Evolutionary conservation across 2,888 invertebrate species (phyloP).

Genomic region (Scaptomyza flava): DNA sequence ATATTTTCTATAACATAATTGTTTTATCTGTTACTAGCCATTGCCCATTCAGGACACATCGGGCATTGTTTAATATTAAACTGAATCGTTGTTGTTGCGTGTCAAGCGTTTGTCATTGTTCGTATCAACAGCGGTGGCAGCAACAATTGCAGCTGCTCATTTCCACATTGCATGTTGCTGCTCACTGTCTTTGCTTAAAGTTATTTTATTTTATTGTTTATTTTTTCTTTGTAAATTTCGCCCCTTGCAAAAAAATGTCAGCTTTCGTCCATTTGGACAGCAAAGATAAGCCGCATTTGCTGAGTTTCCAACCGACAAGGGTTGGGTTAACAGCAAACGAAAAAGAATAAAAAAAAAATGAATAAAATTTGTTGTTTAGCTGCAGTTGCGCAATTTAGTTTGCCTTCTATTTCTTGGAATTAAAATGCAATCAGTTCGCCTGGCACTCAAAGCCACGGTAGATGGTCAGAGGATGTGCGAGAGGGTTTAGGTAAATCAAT

Average conservation of each 20-base stretch:
- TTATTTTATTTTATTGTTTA: conserved; percentile 15
- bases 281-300: conserved; percentile 57
- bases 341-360: conserved; percentile 17
- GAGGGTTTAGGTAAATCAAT: conserved; percentile 43
- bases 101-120: conserved; percentile 56
- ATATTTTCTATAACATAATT: conserved; percentile 1
- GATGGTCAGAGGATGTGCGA: not conserved
- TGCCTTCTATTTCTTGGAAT: conserved; percentile 54
- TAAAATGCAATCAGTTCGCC: conserved; percentile 50
- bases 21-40: conserved; percentile 6
- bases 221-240: conserved; percentile 12
- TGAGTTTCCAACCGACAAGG: not conserved
- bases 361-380: conserved; percentile 59
- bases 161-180: conserved; percentile 60
- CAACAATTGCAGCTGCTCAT: conserved; percentile 45
- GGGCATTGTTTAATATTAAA: conserved; percentile 31
- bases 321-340: conserved; percentile 6
- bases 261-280: conserved; percentile 44
- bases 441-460: conserved; percentile 12
- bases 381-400: conserved; percentile 35
- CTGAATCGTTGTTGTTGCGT: conserved; percentile 45
- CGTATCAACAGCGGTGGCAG: conserved; percentile 20
- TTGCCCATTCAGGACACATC: conserved; percentile 31
- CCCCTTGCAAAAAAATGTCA: conserved; percentile 38
- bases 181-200: conserved; percentile 12